phyloP scores from a whole-genome alignment of 1,140 invertebrate genomes.

The Heterodera schachtii region DNA sequence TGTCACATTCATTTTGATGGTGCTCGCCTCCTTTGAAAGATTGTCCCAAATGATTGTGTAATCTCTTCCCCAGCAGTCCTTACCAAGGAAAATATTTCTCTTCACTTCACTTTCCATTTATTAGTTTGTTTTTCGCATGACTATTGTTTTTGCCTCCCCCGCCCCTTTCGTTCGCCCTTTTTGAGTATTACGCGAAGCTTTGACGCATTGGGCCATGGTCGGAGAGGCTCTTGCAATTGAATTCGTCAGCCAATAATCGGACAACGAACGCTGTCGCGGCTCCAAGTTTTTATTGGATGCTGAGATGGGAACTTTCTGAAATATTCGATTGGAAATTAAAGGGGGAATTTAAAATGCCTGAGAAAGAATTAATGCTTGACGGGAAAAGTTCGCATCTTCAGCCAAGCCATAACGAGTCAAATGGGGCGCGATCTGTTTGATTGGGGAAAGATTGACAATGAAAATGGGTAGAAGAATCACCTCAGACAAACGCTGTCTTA shows the following conservation, averaged over 20 bases:
- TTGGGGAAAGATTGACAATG: slow-evolving; percentile 1
- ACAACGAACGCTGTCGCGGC: slow-evolving; percentile 75
- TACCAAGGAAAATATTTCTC: too few relatives aligned
- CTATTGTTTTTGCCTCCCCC: too few relatives aligned
- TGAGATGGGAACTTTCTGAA: neutral
- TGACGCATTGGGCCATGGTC: slow-evolving; percentile 92
- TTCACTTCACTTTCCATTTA: too few relatives aligned
- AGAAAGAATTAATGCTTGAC: slow-evolving; percentile 75
- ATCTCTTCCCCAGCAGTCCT: too few relatives aligned
- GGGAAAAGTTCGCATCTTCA: slow-evolving; percentile 81
- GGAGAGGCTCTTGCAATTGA: slow-evolving; percentile 89
- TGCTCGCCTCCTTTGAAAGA: too few relatives aligned
- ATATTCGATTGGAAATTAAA: too few relatives aligned
- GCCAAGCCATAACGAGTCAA: slow-evolving; percentile 80
- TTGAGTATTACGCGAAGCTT: slow-evolving; percentile 4
- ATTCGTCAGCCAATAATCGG: slow-evolving; percentile 98
- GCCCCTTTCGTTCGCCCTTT: too few relatives aligned
- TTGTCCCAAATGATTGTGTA: too few relatives aligned
- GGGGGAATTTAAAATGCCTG: neutral
- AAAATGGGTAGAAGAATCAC: slow-evolving; percentile 66
- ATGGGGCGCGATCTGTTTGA: slow-evolving; percentile 77
- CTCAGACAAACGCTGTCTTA: slow-evolving; percentile 77
- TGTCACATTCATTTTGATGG: too few relatives aligned
- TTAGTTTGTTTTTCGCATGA: too few relatives aligned
- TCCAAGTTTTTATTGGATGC: slow-evolving; percentile 14